Conservation (phyloP, 2,888 invertebrate genomes). For the Taphrorychus bicolor region DNA sequence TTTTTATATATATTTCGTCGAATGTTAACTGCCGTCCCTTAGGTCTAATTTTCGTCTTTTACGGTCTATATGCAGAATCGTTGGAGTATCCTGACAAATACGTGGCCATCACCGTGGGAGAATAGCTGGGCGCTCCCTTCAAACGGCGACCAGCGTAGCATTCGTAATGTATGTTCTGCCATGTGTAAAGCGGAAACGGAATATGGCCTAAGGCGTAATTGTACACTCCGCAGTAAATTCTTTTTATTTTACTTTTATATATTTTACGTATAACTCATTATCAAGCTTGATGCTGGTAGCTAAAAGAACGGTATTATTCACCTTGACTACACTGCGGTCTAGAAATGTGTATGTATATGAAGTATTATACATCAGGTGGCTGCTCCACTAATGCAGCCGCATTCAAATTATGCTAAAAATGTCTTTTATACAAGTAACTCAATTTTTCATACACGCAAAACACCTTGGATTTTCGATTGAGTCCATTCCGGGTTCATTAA, state of each 20-base stretch:
- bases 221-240: slow-evolving; percentile 53
- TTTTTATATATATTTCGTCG: slow-evolving; percentile 3
- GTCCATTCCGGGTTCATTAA: no score
- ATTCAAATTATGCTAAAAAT: no score
- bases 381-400: not conserved
- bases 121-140: slow-evolving; percentile 52
- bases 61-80: slow-evolving; percentile 19
- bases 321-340: slow-evolving; percentile 14
- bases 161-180: slow-evolving; percentile 59
- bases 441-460: no score
- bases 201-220: slow-evolving; percentile 57
- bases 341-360: no score
- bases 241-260: slow-evolving; percentile 45
- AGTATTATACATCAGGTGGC: not conserved
- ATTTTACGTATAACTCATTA: slow-evolving; percentile 10
- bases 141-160: slow-evolving; percentile 51
- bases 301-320: slow-evolving; percentile 45
- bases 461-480: no score
- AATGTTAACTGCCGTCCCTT: not conserved
- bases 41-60: not conserved
- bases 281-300: slow-evolving; percentile 41
- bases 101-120: slow-evolving; percentile 51
- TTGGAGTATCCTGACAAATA: slow-evolving; percentile 45
- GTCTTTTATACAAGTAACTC: no score
- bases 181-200: slow-evolving; percentile 61